Evolutionary conservation across 2,113 vertebrate genomes (phyloP), one percentile per base, ranked within the genome.

Genomic region (Oenanthe oenanthe): DNA sequence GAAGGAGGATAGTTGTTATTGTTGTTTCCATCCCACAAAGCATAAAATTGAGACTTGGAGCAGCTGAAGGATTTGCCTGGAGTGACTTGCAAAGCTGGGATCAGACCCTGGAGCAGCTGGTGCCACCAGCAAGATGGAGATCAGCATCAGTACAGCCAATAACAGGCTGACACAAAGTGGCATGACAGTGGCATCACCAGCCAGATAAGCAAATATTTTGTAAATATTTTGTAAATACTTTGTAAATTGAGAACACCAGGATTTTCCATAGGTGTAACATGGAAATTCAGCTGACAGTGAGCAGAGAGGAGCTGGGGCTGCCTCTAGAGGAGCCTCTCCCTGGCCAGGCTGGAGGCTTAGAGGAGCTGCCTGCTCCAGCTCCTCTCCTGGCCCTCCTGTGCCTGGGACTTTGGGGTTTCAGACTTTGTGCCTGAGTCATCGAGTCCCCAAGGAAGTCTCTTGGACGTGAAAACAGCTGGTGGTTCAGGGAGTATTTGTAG

Each of bases 281-380:
- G 54, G 71, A 48, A 43, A 62, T 45, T 18, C 14, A 61, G 47
- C 50, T 2, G 15, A 4, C 16, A 8, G 12, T 1, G 76, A 79
- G 67, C 51, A 68, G 72, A 40, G 16, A 10, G 42, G 62, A 82
- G 43, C 75, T 19, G 0, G 4, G 58, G 60, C 36, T 50, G 58
- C 12, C 13, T n/a, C 47, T 0, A 0, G 28, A 13, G 1, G 4
- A 31, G 38, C 56, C 26, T 28, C 17, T 16, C 25, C 20, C 67
- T 24, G 38, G 14, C 4, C 5, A 0, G 1, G 29, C 18, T 8
- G 31, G 12, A 0, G 1, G 29, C 14, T n/a, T n/a, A n/a, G n/a
- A n/a, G n/a, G n/a, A n/a, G n/a, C n/a, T n/a, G n/a, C n/a, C 70
- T 4, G 36, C 10, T 16, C 66, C 38, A 13, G 42, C 26, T 40